Percentiles rank a stretch among this genome's conserved stretches.
phyloP scores from a whole-genome alignment of 1,140 invertebrate genomes.

The Magallana angulata region DNA sequence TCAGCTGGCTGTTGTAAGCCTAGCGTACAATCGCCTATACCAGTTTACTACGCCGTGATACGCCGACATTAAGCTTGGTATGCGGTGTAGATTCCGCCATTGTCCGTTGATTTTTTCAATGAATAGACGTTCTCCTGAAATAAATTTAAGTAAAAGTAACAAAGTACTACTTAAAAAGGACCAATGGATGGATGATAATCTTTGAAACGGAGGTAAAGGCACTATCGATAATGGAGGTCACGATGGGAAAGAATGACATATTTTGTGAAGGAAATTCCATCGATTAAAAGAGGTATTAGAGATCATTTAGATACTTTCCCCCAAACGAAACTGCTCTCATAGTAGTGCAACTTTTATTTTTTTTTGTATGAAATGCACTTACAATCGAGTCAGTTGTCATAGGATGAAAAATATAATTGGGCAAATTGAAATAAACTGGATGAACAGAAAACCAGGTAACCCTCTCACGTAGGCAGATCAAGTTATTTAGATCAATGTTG shows the following conservation, averaged over 20 bases:
- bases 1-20: constrained; percentile 47
- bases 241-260: constrained; percentile 24
- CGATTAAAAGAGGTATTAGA: neutral
- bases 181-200: neutral
- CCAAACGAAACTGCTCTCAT: too few relatives aligned
- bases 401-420: too few relatives aligned
- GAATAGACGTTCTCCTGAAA: constrained; percentile 5
- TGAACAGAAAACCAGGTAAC: constrained; percentile 13
- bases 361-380: too few relatives aligned
- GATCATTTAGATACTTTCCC: neutral
- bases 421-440: too few relatives aligned
- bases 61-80: constrained; percentile 33
- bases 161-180: neutral
- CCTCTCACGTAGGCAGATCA: neutral
- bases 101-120: constrained; percentile 17
- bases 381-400: too few relatives aligned
- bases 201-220: neutral
- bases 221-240: neutral
- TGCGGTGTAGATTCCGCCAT: constrained; percentile 43
- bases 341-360: too few relatives aligned
- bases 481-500: constrained; percentile 15
- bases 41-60: constrained; percentile 47
- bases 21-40: constrained; percentile 30
- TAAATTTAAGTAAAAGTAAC: neutral
- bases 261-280: constrained; percentile 25